phyloP scores from a whole-genome alignment of 2,797 vertebrate genomes.

The Tapera naevia region DNA sequence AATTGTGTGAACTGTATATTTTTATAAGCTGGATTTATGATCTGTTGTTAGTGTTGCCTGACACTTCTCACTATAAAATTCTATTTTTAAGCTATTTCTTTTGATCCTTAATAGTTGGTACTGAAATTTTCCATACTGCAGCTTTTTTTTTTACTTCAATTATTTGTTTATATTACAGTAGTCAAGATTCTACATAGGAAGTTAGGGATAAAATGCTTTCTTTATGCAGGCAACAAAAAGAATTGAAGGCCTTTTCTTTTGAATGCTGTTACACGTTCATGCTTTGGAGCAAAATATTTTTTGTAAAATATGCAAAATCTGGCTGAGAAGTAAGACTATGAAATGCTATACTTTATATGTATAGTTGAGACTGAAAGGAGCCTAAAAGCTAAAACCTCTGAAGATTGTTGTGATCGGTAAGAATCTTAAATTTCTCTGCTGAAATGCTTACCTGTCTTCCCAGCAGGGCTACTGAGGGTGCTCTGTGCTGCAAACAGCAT shows the following conservation, averaged over 20 bases:
- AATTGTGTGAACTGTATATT: neutral
- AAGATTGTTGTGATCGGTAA: neutral
- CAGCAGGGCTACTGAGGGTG: neutral
- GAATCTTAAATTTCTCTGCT: neutral
- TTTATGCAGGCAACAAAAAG: neutral
- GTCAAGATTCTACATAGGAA: neutral
- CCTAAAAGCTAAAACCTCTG: neutral
- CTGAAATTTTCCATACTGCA: neutral
- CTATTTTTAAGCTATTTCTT: neutral
- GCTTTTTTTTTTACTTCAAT: neutral
- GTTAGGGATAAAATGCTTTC: neutral
- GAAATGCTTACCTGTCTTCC: neutral
- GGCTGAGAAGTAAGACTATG: neutral
- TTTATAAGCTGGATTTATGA: neutral
- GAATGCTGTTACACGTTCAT: neutral
- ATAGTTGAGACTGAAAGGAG: neutral
- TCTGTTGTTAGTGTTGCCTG: neutral
- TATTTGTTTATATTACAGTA: neutral
- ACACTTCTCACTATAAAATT: neutral
- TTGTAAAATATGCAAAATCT: neutral
- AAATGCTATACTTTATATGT: neutral
- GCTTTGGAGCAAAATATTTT: neutral
- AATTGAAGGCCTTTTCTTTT: neutral
- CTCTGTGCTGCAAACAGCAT: accelerated
- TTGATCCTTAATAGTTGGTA: neutral